Evolutionary conservation across 2,113 vertebrate genomes (phyloP).

Genomic region (Brachirus orientalis): DNA sequence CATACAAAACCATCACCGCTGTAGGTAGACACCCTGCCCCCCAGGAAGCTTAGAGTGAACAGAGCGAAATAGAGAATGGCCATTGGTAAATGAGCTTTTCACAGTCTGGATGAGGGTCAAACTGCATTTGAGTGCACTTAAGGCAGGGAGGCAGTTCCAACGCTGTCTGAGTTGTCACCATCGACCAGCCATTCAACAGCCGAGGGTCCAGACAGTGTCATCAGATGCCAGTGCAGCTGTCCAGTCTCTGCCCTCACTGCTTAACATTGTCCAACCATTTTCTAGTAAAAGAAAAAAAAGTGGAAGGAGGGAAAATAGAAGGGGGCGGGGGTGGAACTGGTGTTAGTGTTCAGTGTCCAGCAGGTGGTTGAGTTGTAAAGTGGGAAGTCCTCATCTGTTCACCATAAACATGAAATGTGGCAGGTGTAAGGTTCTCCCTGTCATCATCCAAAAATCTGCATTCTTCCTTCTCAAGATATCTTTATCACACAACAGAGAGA

Average conservation of each 20-base stretch:
- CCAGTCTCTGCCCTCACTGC: constrained; percentile 61
- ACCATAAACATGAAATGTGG: constrained; percentile 34
- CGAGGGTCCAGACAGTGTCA: constrained; percentile 27
- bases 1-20: constrained; percentile 69
- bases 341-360: constrained; percentile 55
- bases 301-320: not conserved
- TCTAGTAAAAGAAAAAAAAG: constrained; percentile 28
- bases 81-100: constrained; percentile 55
- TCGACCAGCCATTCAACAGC: constrained; percentile 22
- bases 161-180: constrained; percentile 56
- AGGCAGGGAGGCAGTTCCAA: constrained; percentile 76
- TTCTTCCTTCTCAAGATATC: constrained; percentile 49
- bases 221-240: constrained; percentile 54
- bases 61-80: constrained; percentile 52
- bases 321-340: not conserved
- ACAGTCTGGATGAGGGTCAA: constrained; percentile 67
- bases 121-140: constrained; percentile 81
- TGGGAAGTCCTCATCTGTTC: constrained; percentile 38
- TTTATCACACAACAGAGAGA: constrained; percentile 60
- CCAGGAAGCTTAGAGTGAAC: constrained; percentile 36
- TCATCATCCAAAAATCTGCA: constrained; percentile 35
- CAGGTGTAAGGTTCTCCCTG: constrained; percentile 12
- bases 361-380: constrained; percentile 48
- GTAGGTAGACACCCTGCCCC: constrained; percentile 62
- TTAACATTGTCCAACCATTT: constrained; percentile 50